phyloP scores from a whole-genome alignment of 2,888 invertebrate genomes.

The Prosopocoilus inquinatus region DNA sequence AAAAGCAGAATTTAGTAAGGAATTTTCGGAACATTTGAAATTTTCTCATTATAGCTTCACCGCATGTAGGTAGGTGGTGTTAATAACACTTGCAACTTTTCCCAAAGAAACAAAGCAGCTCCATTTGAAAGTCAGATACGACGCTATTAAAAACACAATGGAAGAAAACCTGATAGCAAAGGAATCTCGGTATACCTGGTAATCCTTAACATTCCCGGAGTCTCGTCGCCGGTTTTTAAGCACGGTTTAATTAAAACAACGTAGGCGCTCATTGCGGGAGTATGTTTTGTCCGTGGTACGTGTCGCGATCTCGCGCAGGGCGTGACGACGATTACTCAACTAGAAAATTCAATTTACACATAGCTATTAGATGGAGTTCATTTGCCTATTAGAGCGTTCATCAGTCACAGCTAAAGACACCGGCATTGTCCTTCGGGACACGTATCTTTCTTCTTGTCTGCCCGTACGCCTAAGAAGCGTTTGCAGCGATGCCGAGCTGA shows the following conservation, averaged over 20 bases:
- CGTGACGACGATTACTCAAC: conserved; percentile 41
- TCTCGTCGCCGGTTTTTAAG: conserved; percentile 1
- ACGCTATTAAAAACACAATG: too few relatives aligned
- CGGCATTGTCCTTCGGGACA: background rate
- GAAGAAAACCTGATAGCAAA: background rate
- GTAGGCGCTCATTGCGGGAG: background rate
- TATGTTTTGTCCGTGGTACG: conserved; percentile 1
- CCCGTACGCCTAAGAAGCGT: background rate
- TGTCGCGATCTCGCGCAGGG: conserved; percentile 13
- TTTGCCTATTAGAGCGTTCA: conserved; percentile 39
- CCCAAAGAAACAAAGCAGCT: too few relatives aligned
- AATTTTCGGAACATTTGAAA: too few relatives aligned
- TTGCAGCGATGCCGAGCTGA: background rate
- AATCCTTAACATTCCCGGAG: conserved; percentile 3
- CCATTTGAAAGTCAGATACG: too few relatives aligned
- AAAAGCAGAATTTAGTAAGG: too few relatives aligned
- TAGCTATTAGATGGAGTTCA: conserved; percentile 40
- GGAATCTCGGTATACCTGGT: conserved; percentile 1
- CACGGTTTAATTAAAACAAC: conserved; percentile 1
- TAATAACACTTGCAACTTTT: too few relatives aligned
- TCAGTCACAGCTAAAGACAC: conserved; percentile 27
- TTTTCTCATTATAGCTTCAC: too few relatives aligned
- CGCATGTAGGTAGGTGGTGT: too few relatives aligned
- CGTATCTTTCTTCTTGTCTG: background rate
- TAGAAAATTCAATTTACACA: conserved; percentile 45